These are phyloP conservation scores for Syngnathus acus DNA, from an alignment of 2,797 vertebrate genomes.

Conservation along the genomic window DNA sequence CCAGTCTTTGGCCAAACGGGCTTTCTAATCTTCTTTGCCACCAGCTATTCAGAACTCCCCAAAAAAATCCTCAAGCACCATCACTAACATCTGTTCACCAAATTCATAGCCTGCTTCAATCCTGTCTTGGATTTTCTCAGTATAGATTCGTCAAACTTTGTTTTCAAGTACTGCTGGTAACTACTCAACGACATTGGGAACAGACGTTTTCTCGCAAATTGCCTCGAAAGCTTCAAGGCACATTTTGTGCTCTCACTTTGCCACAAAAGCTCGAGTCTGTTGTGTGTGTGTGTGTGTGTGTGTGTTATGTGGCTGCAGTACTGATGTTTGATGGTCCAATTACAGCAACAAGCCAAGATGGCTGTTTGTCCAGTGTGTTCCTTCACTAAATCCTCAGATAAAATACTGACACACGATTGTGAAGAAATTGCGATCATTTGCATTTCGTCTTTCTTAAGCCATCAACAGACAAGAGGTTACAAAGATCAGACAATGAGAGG, in stretches of 20 bases:
- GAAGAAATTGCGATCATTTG: slow-evolving; percentile 25
- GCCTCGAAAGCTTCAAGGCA: slow-evolving; percentile 26
- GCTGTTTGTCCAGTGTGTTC: slow-evolving; percentile 27
- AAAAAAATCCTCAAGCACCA: neutral
- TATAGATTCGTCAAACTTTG: slow-evolving; percentile 10
- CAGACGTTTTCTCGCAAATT: slow-evolving; percentile 22
- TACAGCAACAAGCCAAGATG: slow-evolving; percentile 34
- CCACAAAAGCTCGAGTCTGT: slow-evolving; percentile 26
- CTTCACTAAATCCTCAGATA: slow-evolving; percentile 26
- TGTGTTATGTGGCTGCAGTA: slow-evolving; percentile 21
- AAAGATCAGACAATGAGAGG: slow-evolving; percentile 18
- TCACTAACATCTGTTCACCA: neutral
- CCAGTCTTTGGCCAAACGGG: slow-evolving; percentile 21
- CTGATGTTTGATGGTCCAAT: slow-evolving; percentile 36
- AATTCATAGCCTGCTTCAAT: neutral
- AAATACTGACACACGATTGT: slow-evolving; percentile 16
- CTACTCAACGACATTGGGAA: slow-evolving; percentile 11
- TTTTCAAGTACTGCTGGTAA: slow-evolving; percentile 1
- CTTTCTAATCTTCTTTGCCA: slow-evolving; percentile 17
- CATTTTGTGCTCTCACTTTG: slow-evolving; percentile 16
- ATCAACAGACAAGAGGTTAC: slow-evolving; percentile 24
- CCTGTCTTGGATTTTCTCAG: neutral
- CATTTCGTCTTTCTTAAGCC: slow-evolving; percentile 18
- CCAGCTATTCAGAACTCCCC: no score
- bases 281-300: slow-evolving; percentile 1